Evolutionary conservation across 1,140 invertebrate species (phyloP).

Genomic region (Chionoecetes opilio): DNA sequence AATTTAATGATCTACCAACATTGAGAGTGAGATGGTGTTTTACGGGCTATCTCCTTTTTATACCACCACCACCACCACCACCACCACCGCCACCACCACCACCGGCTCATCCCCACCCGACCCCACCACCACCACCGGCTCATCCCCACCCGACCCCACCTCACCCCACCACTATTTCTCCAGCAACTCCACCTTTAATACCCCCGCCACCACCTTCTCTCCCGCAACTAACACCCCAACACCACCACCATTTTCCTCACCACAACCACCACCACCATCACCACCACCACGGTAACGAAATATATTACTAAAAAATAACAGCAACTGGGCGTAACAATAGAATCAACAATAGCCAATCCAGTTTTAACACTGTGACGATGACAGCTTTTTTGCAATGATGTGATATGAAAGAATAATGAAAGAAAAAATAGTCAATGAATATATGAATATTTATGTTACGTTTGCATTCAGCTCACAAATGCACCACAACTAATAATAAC

Average conservation of each 20-base stretch:
- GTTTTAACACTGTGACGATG: not conserved
- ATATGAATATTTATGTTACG: no score
- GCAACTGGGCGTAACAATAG: no score
- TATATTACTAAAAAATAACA: no score
- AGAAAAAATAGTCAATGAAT: no score
- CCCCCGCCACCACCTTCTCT: not conserved
- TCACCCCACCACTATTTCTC: not conserved
- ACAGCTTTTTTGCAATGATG: no score
- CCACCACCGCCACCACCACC: not conserved
- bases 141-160: not conserved
- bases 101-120: not conserved
- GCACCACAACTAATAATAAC: not conserved
- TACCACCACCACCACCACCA: not conserved
- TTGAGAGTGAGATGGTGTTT: not conserved
- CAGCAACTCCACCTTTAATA: constrained; percentile 29
- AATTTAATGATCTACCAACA: not conserved
- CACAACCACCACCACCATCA: not conserved
- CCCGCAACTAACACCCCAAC: not conserved
- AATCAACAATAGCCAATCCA: not conserved
- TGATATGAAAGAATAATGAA: no score
- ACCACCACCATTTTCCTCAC: not conserved
- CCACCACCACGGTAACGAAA: not conserved
- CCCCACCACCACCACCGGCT: not conserved
- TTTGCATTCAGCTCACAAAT: no score
- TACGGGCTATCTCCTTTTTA: not conserved